These are phyloP conservation scores for Teleiodes luculella DNA, from an alignment of 2,888 invertebrate species.

Conservation along the genomic window DNA sequence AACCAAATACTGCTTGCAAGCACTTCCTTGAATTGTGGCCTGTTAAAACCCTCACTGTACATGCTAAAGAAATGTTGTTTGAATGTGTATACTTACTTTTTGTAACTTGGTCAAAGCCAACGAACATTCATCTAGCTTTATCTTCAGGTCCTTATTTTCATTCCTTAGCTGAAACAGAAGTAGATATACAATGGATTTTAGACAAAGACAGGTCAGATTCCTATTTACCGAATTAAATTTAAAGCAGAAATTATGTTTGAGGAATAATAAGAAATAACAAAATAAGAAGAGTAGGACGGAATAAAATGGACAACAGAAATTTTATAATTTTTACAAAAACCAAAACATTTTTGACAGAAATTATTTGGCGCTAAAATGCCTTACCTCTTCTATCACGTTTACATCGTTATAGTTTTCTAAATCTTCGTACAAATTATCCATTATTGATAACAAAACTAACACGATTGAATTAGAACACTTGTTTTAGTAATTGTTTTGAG, in stretches of 20 bases:
- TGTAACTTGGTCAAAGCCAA: slow-evolving; percentile 48
- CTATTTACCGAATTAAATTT: no score
- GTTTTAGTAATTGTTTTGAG: no score
- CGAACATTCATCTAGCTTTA: slow-evolving; percentile 49
- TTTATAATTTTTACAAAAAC: neutral
- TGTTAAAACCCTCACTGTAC: no score
- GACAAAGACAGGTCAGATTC: no score
- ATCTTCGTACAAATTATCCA: slow-evolving; percentile 60
- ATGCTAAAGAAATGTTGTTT: no score
- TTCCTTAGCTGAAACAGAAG: slow-evolving; percentile 47
- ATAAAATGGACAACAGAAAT: no score
- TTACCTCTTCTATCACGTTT: slow-evolving; percentile 51
- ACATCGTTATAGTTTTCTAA: slow-evolving; percentile 63
- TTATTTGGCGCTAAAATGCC: slow-evolving; percentile 60
- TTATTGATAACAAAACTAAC: slow-evolving; percentile 21
- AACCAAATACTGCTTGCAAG: neutral
- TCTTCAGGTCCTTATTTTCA: slow-evolving; percentile 57
- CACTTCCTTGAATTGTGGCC: no score
- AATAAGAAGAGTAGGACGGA: no score
- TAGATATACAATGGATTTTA: neutral
- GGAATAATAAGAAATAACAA: no score
- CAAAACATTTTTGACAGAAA: slow-evolving; percentile 15
- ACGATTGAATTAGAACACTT: neutral
- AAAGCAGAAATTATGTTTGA: no score
- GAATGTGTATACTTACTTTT: no score